phyloP scores from a whole-genome alignment of 2,797 vertebrate genomes.

The Lacerta agilis region DNA sequence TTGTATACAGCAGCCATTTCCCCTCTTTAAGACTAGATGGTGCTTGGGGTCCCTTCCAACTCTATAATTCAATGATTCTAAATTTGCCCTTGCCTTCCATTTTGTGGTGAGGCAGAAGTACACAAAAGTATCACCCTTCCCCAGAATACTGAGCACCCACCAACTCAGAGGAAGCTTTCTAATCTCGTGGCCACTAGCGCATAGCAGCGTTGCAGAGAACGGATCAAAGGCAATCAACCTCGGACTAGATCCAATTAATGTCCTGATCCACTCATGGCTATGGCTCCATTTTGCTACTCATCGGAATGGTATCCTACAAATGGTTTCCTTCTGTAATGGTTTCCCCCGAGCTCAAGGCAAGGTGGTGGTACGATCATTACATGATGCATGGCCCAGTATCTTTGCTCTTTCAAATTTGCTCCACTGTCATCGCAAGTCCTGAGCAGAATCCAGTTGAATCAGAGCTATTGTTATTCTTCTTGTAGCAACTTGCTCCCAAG shows the following conservation, averaged over 20 bases:
- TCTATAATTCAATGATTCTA: too few relatives aligned
- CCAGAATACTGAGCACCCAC: background rate
- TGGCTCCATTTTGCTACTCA: background rate
- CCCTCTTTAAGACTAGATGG: too few relatives aligned
- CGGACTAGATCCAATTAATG: background rate
- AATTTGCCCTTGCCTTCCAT: background rate
- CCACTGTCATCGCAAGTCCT: background rate
- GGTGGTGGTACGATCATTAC: background rate
- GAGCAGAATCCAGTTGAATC: slow-evolving; percentile 45
- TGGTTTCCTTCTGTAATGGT: background rate
- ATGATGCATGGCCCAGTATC: background rate
- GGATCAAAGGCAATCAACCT: background rate
- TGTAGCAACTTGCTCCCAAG: slow-evolving; percentile 16
- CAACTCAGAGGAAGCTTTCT: background rate
- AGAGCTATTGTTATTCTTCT: slow-evolving; percentile 38
- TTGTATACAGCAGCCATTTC: too few relatives aligned
- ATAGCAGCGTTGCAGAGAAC: background rate
- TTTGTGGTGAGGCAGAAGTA: background rate
- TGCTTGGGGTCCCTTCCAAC: too few relatives aligned
- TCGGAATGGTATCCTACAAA: background rate
- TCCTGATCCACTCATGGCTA: too few relatives aligned
- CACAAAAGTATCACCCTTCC: background rate
- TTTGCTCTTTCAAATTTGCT: background rate
- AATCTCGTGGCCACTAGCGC: background rate
- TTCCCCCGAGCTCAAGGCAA: background rate